Base-by-base conservation (phyloP, 2,888 invertebrate species). In the Sphinx pinastri region DNA sequence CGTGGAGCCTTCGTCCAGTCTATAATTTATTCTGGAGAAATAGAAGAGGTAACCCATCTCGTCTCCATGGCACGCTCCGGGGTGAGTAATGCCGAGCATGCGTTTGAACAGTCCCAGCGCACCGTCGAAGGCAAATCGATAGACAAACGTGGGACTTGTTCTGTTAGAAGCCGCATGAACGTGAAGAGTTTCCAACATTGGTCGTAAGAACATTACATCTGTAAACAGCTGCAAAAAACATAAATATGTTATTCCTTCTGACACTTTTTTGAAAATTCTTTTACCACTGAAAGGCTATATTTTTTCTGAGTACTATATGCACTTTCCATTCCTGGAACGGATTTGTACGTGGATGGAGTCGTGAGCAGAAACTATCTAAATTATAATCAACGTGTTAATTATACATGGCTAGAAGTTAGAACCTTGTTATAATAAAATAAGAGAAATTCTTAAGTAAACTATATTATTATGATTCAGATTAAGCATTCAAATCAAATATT, bases 1-100 rank as follows among this genome's bases (percentile, higher is more conserved):
- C 14, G 94, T 89, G 0, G 95, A 95, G 69, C 92, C 93, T 16
- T 95, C 95, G 75, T 95, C 95, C 31, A 95, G 83, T 74, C 95
- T 92, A 74, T 95, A 93, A 84, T 95, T 95, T 14, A 95, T 90
- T 76, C 95, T 93, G 2, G 95, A 95, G 86, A 95, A 95, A 82
- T 95, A 95, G 79, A 96, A 96, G 31, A 95, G 87, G 75, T 95
- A 95, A 12, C 95, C 95, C 93, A 96, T 93, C 83, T 96, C 95
- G 76, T 96, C 95, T 0, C 95, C 95, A 76, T 96, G 95, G 75
- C 95, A 95, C 8, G 94, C 95, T 1, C 95, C 95, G 0, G 95
- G 94, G 70, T 95, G 88, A 2, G 93, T 91, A 76, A 95, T 94
- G 45, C 95, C 95, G 78, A 95, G 83, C 94, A 95, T 94, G 0